phyloP scores from a whole-genome alignment of 2,888 invertebrate species.

The Campoplex nolae region DNA sequence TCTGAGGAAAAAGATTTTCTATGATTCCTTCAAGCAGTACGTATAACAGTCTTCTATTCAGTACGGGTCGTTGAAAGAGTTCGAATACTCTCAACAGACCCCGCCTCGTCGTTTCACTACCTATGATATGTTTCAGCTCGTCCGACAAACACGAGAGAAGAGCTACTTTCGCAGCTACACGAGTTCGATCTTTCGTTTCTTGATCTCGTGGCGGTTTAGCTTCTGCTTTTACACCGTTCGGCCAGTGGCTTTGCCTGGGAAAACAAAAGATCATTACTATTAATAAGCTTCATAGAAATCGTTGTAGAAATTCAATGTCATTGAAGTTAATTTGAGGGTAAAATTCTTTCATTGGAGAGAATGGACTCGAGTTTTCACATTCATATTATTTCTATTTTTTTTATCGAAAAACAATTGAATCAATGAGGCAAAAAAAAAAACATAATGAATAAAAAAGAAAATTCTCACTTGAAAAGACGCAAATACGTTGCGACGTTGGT shows the following conservation, averaged over 20 bases:
- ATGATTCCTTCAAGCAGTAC: slow-evolving; percentile 94
- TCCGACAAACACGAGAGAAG: slow-evolving; percentile 94
- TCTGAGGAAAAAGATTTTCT: slow-evolving; percentile 92
- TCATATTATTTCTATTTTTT: too few relatives aligned
- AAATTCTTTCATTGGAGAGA: too few relatives aligned
- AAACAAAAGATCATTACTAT: background rate
- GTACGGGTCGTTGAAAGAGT: slow-evolving; percentile 93
- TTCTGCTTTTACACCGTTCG: slow-evolving; percentile 87
- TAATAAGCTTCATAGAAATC: background rate
- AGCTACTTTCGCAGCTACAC: slow-evolving; percentile 94
- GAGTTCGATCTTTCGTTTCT: slow-evolving; percentile 90
- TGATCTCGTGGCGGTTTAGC: slow-evolving; percentile 85
- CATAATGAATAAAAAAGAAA: background rate
- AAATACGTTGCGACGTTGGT: slow-evolving; percentile 95
- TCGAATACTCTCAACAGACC: slow-evolving; percentile 94
- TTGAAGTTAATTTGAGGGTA: too few relatives aligned
- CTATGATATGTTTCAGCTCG: slow-evolving; percentile 95
- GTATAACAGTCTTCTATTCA: slow-evolving; percentile 93
- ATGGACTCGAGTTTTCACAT: too few relatives aligned
- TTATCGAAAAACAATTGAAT: too few relatives aligned
- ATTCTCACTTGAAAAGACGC: slow-evolving; percentile 91
- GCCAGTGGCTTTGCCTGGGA: slow-evolving; percentile 87
- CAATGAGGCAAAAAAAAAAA: background rate
- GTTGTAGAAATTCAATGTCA: background rate
- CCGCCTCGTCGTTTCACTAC: slow-evolving; percentile 93